phyloP scores from a whole-genome alignment of 2,888 invertebrate genomes.

The Galeopsomyia nigrocyanea region DNA sequence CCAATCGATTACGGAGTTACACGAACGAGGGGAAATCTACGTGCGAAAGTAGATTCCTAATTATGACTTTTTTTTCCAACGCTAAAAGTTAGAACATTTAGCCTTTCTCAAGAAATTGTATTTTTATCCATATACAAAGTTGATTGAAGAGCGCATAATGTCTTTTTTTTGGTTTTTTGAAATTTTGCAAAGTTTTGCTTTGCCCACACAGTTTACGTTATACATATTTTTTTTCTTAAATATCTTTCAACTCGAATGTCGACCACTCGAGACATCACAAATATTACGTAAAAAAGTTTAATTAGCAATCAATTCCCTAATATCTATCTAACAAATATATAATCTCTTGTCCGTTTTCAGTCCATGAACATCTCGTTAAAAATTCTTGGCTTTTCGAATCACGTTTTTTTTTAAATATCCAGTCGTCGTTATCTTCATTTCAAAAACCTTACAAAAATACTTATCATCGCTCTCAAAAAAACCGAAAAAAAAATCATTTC shows the following conservation, averaged over 20 bases:
- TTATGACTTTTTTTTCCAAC: slow-evolving; percentile 8
- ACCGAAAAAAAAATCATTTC: too few species aligned
- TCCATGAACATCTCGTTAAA: slow-evolving; percentile 15
- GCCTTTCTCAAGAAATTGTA: slow-evolving; percentile 29
- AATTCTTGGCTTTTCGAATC: slow-evolving; percentile 12
- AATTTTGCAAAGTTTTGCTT: neutral
- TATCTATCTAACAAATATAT: neutral
- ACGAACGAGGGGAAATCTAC: slow-evolving; percentile 33
- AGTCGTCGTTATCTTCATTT: neutral
- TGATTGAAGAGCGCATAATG: slow-evolving; percentile 47
- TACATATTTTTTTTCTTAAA: slow-evolving; percentile 5
- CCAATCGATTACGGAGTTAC: slow-evolving; percentile 37
- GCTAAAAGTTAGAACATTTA: slow-evolving; percentile 33
- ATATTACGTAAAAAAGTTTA: slow-evolving; percentile 24
- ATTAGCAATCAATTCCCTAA: slow-evolving; percentile 34
- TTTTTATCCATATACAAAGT: slow-evolving; percentile 39
- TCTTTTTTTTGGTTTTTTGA: slow-evolving; percentile 5
- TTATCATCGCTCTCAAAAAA: slow-evolving; percentile 24
- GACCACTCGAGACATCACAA: slow-evolving; percentile 10
- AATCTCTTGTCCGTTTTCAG: slow-evolving; percentile 26
- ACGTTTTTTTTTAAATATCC: slow-evolving; percentile 1
- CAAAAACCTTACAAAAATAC: slow-evolving; percentile 43
- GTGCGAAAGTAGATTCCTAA: slow-evolving; percentile 37
- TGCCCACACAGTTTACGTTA: slow-evolving; percentile 13
- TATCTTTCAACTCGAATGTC: neutral